A percentile compares a stretch with the other conserved stretches of the same genome.
phyloP scores from a whole-genome alignment of 2,113 vertebrate species.

The Mungos mungo region DNA sequence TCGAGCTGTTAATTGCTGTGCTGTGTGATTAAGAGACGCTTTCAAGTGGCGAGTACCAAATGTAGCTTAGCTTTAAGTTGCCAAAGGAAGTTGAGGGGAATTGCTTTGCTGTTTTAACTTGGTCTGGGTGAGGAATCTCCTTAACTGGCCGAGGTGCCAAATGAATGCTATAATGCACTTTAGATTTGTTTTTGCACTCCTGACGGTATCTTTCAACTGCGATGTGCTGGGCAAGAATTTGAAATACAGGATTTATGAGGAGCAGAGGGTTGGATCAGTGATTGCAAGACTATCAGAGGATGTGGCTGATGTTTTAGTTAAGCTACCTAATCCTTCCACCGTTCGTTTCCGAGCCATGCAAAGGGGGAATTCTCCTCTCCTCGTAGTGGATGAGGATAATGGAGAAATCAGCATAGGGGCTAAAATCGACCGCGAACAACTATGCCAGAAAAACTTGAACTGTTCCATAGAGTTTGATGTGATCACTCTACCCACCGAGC shows the following conservation, averaged over 20 bases:
- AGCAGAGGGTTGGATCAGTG: conserved; percentile 94
- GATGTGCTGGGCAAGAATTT: conserved; percentile 88
- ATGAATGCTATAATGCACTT: conserved; percentile 82
- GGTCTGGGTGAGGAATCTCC: conserved; percentile 66
- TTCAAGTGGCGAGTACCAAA: conserved; percentile 69
- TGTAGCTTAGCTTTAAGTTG: conserved; percentile 71
- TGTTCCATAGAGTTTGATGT: conserved; percentile 99
- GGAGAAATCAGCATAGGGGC: conserved; percentile 95
- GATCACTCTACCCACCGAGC: conserved; percentile 95
- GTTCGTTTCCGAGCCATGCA: conserved; percentile 97
- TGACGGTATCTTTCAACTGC: conserved; percentile 74
- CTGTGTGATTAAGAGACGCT: conserved; percentile 60
- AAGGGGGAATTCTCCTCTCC: conserved; percentile 87
- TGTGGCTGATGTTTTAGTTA: conserved; percentile 89
- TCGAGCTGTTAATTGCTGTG: conserved; percentile 52
- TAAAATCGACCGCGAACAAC: conserved; percentile 96
- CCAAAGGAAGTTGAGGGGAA: conserved; percentile 69
- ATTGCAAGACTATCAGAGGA: conserved; percentile 94
- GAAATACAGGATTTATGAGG: conserved; percentile 97
- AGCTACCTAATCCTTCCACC: conserved; percentile 89
- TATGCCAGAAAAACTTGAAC: conserved; percentile 96
- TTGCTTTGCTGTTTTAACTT: conserved; percentile 68
- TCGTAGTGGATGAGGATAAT: conserved; percentile 93
- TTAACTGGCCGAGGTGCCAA: conserved; percentile 61
- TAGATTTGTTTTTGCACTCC: conserved; percentile 81